Evolutionary conservation across 2,797 vertebrate species (phyloP), one percentile per base, ranked within the genome.

Genomic region (Xiphophorus birchmanni): DNA sequence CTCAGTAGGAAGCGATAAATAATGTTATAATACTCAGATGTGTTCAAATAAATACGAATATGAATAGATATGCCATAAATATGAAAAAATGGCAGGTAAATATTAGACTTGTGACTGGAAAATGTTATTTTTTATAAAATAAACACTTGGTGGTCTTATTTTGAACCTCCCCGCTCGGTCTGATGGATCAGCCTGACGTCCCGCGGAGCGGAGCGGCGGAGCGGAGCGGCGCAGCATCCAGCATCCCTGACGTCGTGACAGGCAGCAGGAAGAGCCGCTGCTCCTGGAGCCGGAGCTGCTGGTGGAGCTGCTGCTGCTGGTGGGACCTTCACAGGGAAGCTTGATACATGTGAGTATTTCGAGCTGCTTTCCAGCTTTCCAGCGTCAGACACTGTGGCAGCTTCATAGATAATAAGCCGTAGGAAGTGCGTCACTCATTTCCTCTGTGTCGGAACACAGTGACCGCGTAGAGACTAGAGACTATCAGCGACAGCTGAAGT

Each of bases 81-180:
- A 58, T 29, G n/a, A 58, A 29, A n/a, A n/a, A 32, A 17, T 35
- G 1, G 29, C 13, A 11, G n/a, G 29, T 40, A 29, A 44, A 58
- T 15, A 7, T 56, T 17, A 13, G 23, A 58, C 9, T 75, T 15
- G 42, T 60, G 13, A 29, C 5, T 17, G 9, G 12, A 29, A 32
- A 58, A 29, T 32, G 2, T 17, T 2, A 4, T 9, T 11, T 17
- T 1, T 58, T 8, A n/a, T 18, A 40, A 17, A 9, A 21, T 7
- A 47, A 23, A 0, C 6, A 47, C 0, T 0, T 2, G 10, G 29
- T n/a, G 0, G 2, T 54, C 52, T 81, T 81, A 73, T 60, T 81
- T 63, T 77, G 80, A 77, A 77, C 4, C 1, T n/a, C 17, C 0
- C 5, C 32, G 58, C 35, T 48, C 69, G 8, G 0, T 8, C 26